A percentile compares a stretch with the other conserved stretches of the same genome.
These are phyloP conservation scores for Micrasema longulum DNA, from an alignment of 1,140 invertebrate genomes.

Conservation along the genomic window DNA sequence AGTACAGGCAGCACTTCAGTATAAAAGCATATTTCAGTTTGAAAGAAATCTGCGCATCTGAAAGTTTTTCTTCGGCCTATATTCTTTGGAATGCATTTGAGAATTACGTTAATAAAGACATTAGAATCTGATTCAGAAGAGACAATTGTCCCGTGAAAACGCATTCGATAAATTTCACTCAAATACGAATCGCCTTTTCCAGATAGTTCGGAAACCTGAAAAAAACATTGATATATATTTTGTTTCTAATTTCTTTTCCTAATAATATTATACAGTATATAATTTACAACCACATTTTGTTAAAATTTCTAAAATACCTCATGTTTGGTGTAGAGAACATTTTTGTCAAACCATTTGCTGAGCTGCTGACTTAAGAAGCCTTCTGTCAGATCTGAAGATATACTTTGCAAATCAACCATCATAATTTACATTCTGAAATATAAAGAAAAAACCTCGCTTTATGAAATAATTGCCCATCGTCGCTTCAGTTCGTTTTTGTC, in stretches of 20 bases:
- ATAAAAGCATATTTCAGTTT: conserved; percentile 73
- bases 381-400: conserved; percentile 40
- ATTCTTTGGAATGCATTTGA: conserved; percentile 71
- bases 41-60: conserved; percentile 71
- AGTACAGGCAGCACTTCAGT: conserved; percentile 65
- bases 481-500: too few species aligned
- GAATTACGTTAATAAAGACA: conserved; percentile 61
- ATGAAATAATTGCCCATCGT: too few species aligned
- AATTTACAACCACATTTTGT: too few species aligned
- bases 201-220: conserved; percentile 39
- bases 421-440: too few species aligned
- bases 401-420: not conserved
- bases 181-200: conserved; percentile 73
- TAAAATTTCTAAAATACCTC: conserved; percentile 31
- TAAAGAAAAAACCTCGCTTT: too few species aligned
- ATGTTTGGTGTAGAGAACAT: conserved; percentile 34
- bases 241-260: too few species aligned
- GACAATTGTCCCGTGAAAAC: conserved; percentile 60
- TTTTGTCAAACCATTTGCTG: conserved; percentile 42
- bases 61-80: conserved; percentile 70
- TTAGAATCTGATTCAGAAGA: conserved; percentile 54
- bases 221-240: conserved; percentile 12
- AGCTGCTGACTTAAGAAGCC: conserved; percentile 39
- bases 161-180: conserved; percentile 67
- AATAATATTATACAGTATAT: too few species aligned